Percentiles rank a stretch among this genome's conserved stretches.
Evolutionary conservation across 2,888 invertebrate species (phyloP).

Genomic region (Ormyrus nitidulus): DNA sequence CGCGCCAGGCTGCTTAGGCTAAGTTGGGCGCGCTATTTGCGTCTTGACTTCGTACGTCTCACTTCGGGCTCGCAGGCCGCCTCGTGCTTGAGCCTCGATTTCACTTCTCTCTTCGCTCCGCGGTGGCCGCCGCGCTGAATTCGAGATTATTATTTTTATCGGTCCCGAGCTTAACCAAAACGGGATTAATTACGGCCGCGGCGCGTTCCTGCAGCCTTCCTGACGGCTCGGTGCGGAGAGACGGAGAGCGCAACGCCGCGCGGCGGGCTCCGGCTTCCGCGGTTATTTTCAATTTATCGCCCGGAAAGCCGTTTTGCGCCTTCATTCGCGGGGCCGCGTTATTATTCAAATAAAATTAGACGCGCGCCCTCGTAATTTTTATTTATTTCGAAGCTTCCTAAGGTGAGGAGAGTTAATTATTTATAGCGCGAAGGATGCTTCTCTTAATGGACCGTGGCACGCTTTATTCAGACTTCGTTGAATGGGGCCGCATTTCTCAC

Average conservation of each 20-base stretch:
- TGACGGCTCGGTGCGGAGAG: background rate
- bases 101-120: constrained; percentile 35
- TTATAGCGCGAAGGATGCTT: background rate
- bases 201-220: background rate
- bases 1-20: constrained; percentile 71
- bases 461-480: background rate
- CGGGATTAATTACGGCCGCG: constrained; percentile 35
- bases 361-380: background rate
- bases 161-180: constrained; percentile 41
- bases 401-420: constrained; percentile 8
- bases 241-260: too few species aligned
- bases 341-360: constrained; percentile 41
- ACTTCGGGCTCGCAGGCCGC: constrained; percentile 45
- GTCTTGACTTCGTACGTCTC: constrained; percentile 73
- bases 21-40: constrained; percentile 75
- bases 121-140: background rate
- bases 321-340: background rate
- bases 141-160: constrained; percentile 46
- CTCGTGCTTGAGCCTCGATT: constrained; percentile 46
- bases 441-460: background rate
- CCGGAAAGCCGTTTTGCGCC: constrained; percentile 30
- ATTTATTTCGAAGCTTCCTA: background rate
- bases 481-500: too few species aligned
- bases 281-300: constrained; percentile 45
- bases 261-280: constrained; percentile 25